Percentiles rank a stretch among this genome's conserved stretches.
Conservation (phyloP, 2,113 vertebrate genomes). For the Sinocyclocheilus maitianheensis region DNA sequence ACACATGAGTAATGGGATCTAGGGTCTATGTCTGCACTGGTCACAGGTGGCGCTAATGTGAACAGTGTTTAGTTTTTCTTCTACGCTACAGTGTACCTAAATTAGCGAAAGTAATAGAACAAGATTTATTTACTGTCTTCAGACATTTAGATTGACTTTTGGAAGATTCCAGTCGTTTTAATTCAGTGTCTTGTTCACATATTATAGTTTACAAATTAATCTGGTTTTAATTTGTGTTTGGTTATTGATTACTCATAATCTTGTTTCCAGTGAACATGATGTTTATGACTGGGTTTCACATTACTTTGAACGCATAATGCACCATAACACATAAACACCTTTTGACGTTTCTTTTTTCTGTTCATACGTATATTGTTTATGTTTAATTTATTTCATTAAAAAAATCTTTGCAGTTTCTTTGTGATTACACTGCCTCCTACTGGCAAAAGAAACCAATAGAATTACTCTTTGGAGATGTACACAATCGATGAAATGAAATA, state of each 20-base stretch:
- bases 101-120: neutral
- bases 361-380: neutral
- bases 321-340: neutral
- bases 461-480: neutral
- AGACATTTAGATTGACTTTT: neutral
- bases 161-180: neutral
- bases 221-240: neutral
- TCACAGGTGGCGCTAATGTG: slow-evolving; percentile 12
- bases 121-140: neutral
- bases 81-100: neutral
- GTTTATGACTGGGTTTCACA: neutral
- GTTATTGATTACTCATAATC: neutral
- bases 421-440: neutral
- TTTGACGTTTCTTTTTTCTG: neutral
- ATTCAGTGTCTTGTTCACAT: neutral
- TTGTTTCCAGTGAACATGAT: neutral
- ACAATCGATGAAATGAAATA: neutral
- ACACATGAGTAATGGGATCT: neutral
- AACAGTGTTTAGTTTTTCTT: slow-evolving; percentile 16
- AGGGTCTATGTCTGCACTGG: neutral
- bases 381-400: no score
- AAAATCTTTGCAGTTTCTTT: neutral
- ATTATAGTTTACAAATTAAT: neutral
- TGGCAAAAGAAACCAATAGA: neutral
- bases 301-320: neutral